These are phyloP conservation scores for Plodia interpunctella DNA, from an alignment of 1,140 invertebrate species.

Conservation along the genomic window DNA sequence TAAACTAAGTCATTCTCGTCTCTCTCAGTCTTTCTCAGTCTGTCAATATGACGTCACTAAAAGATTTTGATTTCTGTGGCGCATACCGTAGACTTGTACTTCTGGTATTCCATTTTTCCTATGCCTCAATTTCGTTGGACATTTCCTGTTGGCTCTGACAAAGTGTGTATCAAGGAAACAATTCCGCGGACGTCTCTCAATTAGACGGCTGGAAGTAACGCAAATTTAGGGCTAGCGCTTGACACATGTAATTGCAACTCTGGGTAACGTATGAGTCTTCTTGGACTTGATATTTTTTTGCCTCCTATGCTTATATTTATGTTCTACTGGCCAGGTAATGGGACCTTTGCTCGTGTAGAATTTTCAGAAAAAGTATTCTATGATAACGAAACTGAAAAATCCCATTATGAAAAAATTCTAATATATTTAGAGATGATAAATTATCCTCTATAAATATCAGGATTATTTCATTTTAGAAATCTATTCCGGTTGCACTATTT, in stretches of 20 bases:
- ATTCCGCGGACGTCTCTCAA: constrained; percentile 33
- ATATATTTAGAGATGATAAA: no score
- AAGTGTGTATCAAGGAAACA: constrained; percentile 38
- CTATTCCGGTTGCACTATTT: no score
- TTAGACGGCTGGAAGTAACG: constrained; percentile 36
- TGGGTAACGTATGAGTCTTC: constrained; percentile 8
- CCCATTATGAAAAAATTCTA: no score
- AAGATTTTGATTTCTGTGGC: background rate
- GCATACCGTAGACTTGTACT: background rate
- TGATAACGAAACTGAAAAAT: no score
- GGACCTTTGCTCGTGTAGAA: no score
- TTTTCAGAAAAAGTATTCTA: no score
- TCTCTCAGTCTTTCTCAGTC: no score
- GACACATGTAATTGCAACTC: constrained; percentile 13
- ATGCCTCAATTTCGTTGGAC: constrained; percentile 59
- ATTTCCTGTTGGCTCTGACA: constrained; percentile 64
- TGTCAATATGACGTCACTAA: no score
- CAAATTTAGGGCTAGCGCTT: constrained; percentile 27
- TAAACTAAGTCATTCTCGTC: no score
- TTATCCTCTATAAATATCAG: no score
- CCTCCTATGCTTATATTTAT: background rate
- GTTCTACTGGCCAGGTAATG: no score
- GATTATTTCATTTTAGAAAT: no score
- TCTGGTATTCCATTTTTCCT: background rate
- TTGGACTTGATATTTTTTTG: constrained; percentile 8